phyloP scores from a whole-genome alignment of 1,140 invertebrate genomes.

The Berghia stephanieae region DNA sequence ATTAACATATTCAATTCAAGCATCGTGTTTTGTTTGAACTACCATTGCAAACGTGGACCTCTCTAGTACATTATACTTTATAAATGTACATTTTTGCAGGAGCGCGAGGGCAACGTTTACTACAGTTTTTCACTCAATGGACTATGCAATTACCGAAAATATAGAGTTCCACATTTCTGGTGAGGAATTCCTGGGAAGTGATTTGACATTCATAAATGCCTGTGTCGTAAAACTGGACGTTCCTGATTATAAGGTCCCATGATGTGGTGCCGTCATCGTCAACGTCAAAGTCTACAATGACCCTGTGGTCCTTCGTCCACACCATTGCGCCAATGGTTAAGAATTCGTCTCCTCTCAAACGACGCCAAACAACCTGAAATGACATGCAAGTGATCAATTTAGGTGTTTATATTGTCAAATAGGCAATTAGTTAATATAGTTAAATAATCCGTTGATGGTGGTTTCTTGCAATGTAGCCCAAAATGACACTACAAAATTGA shows the following conservation, averaged over 20 bases:
- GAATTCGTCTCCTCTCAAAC: conserved; percentile 21
- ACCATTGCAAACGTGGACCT: too few species aligned
- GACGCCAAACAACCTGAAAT: conserved; percentile 26
- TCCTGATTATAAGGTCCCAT: conserved; percentile 17
- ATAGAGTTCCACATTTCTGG: conserved; percentile 2
- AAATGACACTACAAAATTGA: too few species aligned
- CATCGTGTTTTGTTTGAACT: too few species aligned
- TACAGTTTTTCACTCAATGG: too few species aligned
- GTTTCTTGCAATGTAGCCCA: too few species aligned
- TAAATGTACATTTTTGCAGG: too few species aligned
- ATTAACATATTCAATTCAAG: too few species aligned
- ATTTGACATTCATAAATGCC: conserved; percentile 31
- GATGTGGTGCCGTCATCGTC: conserved; percentile 20
- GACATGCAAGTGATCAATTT: conserved; percentile 13
- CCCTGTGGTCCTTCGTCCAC: conserved; percentile 20
- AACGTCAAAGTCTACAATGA: conserved; percentile 2
- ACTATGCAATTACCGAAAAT: conserved; percentile 27
- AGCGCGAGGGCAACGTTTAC: too few species aligned
- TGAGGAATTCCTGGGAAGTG: conserved; percentile 6
- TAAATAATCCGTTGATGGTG: too few species aligned
- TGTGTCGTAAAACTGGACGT: conserved; percentile 12
- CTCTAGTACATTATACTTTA: too few species aligned
- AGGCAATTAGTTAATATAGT: too few species aligned
- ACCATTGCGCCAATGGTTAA: conserved; percentile 25
- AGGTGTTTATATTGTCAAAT: too few species aligned